Percentiles rank a stretch among this genome's conserved stretches.
Evolutionary conservation across 2,888 invertebrate genomes (phyloP).

Genomic region (Sylvicola cinctus): DNA sequence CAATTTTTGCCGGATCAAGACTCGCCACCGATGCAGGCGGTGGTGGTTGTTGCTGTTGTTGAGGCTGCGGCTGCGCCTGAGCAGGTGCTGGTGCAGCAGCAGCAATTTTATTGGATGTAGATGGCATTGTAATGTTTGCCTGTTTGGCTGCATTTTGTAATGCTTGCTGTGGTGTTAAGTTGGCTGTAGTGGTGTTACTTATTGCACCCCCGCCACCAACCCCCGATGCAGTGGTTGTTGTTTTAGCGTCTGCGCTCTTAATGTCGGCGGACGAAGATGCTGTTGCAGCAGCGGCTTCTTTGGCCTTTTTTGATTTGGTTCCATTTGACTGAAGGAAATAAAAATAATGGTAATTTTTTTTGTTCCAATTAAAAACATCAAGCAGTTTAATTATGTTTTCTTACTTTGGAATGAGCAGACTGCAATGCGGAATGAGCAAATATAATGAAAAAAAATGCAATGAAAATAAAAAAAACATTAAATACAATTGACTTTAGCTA

Average conservation of each 20-base stretch:
- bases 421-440: neutral
- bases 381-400: neutral
- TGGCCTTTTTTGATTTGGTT: constrained; percentile 18
- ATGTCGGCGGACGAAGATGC: constrained; percentile 5
- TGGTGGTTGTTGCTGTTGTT: constrained; percentile 14
- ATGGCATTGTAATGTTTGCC: constrained; percentile 5
- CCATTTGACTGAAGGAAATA: constrained; percentile 11
- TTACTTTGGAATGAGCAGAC: neutral
- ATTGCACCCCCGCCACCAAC: constrained; percentile 14
- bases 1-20: constrained; percentile 31
- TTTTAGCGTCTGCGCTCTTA: neutral
- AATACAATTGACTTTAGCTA: neutral
- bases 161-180: constrained; percentile 14
- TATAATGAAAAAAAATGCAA: neutral
- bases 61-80: constrained; percentile 8
- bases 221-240: constrained; percentile 11
- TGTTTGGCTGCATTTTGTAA: constrained; percentile 5
- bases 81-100: constrained; percentile 8
- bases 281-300: constrained; percentile 10
- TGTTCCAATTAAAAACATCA: neutral
- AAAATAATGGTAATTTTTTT: neutral
- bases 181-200: constrained; percentile 13
- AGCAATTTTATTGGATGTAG: no score
- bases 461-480: neutral
- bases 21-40: constrained; percentile 25